Base-by-base conservation (phyloP, 2,888 invertebrate species). In the Oscheius sp. region DNA sequence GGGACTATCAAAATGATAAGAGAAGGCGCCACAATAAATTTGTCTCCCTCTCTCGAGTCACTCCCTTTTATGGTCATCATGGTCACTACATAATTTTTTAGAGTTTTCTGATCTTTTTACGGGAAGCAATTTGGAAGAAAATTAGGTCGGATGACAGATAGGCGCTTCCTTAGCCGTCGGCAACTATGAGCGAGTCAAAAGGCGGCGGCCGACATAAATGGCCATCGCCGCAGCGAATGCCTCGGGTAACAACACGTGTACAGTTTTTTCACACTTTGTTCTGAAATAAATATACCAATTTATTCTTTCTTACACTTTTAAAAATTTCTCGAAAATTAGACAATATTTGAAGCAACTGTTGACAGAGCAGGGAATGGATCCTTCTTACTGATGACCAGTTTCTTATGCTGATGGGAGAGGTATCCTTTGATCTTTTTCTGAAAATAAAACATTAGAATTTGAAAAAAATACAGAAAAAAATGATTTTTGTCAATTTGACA, bases 351-450 rank as follows among this genome's bases (percentile, higher is more conserved):
- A 29, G 12, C 27, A 58, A 58, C 61, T 18, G 74, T 56, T 9
- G 82, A 79, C 12, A 91, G 84, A 1, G 89, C 83, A n/a, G 98
- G 98, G 89, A 99, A 99, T 0, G 98, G 94, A 91, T 95, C 95
- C 89, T 95, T 94, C 89, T 99, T 99, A 86, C 96, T 96, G 58
- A 99, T 94, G 61, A 99, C 98, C 72, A 99, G 92, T 90, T 96
- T 97, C 89, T 96, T 93, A 90, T 99, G 97, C 85, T 95, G 94
- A 90, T 95, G 94, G 0, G 97, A 96, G 87, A 99, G 95, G 89
- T 99, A 99, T 0, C 99, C 98, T 89, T 97, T 97, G 84, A 99
- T 95, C 91, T 95, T 96, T 27, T 95, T 95, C 90, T 91, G 88
- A 56, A 72, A 79, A 27, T 2, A 59, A 18, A 13, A 59, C 29